Conservation (phyloP, 2,888 invertebrate species). For the Ormyrus rosae region DNA sequence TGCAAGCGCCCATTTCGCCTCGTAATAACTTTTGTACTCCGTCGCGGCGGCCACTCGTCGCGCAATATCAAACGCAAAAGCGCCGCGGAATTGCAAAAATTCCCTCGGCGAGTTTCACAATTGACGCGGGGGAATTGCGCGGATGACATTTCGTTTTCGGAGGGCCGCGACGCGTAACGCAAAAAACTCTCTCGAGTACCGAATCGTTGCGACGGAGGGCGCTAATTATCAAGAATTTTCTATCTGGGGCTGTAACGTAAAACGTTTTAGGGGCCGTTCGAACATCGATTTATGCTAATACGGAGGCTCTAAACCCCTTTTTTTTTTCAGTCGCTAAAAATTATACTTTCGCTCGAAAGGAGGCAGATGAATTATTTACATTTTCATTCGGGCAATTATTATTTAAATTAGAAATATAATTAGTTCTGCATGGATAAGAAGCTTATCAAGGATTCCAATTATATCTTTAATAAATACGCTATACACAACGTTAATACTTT, state of each 20-base stretch:
- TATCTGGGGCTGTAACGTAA: background rate
- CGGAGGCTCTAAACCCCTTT: background rate
- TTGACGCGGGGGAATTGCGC: background rate
- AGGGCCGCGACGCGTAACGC: background rate
- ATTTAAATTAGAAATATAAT: slow-evolving; percentile 22
- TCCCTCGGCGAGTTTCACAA: too few relatives aligned
- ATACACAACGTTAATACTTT: too few relatives aligned
- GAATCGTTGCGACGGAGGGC: background rate
- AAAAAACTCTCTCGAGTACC: background rate
- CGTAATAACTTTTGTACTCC: too few relatives aligned
- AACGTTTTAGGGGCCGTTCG: background rate
- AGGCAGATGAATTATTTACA: background rate
- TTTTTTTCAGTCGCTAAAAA: background rate
- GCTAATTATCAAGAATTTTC: slow-evolving; percentile 4
- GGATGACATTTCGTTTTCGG: slow-evolving; percentile 16
- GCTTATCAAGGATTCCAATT: too few relatives aligned
- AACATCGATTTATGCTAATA: slow-evolving; percentile 40
- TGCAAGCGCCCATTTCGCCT: too few relatives aligned
- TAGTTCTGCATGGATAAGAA: background rate
- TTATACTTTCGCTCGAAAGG: slow-evolving; percentile 21
- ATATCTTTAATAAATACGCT: too few relatives aligned
- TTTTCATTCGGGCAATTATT: slow-evolving; percentile 12
- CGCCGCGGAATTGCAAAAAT: too few relatives aligned
- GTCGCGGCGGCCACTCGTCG: too few relatives aligned
- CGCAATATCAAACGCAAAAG: too few relatives aligned